These are phyloP conservation scores for Acanthosepion pharaonis DNA, from an alignment of 2,888 invertebrate genomes.

Conservation along the genomic window DNA sequence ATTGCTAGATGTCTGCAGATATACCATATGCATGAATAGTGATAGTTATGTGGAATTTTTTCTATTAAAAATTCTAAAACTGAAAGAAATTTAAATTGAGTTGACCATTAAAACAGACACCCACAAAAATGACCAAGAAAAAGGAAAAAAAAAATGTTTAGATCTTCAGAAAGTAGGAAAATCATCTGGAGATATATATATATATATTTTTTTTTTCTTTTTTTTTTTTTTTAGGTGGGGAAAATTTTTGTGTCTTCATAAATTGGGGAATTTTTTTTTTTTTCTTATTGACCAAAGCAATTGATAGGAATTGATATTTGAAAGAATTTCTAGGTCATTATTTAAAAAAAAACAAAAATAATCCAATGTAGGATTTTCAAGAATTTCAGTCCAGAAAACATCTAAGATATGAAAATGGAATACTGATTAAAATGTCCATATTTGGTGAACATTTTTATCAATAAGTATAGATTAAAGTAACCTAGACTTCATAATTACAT, in stretches of 20 bases:
- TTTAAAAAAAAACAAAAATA: too few species aligned
- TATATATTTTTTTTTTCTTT: not conserved
- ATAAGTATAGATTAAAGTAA: not conserved
- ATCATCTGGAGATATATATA: not conserved
- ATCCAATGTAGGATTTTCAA: too few species aligned
- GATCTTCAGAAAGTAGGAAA: not conserved
- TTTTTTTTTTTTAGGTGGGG: not conserved
- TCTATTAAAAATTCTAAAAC: not conserved
- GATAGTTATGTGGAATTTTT: not conserved
- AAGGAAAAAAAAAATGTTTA: not conserved
- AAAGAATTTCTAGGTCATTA: too few species aligned
- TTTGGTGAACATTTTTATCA: too few species aligned
- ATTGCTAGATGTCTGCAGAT: not conserved
- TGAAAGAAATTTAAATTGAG: not conserved
- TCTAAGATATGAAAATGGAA: too few species aligned
- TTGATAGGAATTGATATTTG: too few species aligned
- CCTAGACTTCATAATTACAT: not conserved
- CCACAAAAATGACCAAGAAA: not conserved
- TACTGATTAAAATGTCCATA: too few species aligned
- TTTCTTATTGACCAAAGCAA: too few species aligned
- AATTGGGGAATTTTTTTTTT: too few species aligned
- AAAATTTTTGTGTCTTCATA: too few species aligned
- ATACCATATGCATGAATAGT: constrained; percentile 33
- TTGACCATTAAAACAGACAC: not conserved
- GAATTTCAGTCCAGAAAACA: too few species aligned